These are phyloP conservation scores for Rhizoglyphus robini DNA, from an alignment of 1,140 invertebrate genomes.

Conservation along the genomic window DNA sequence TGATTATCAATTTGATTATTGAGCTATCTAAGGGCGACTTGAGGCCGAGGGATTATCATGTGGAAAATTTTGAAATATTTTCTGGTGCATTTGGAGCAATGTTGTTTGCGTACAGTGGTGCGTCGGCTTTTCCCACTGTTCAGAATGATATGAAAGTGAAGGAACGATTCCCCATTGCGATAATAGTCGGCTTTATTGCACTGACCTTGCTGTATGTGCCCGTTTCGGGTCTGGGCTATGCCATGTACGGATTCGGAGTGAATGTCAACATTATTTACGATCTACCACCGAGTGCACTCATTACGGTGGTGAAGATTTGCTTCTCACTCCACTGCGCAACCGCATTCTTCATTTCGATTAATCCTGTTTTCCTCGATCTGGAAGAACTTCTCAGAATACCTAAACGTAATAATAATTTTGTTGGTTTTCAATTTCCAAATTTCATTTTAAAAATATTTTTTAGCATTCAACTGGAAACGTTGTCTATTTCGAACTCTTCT, in stretches of 20 bases:
- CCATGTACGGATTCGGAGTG: conserved; percentile 44
- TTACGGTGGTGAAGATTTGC: conserved; percentile 41
- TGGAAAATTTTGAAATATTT: conserved; percentile 36
- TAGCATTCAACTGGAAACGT: conserved; percentile 64
- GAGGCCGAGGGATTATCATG: conserved; percentile 19
- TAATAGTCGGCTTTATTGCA: conserved; percentile 39
- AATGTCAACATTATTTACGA: conserved; percentile 42
- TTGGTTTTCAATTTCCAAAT: no score
- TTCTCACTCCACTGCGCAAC: conserved; percentile 47
- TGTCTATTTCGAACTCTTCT: conserved; percentile 55
- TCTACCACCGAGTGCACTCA: conserved; percentile 27
- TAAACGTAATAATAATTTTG: no score
- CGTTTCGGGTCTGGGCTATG: conserved; percentile 42
- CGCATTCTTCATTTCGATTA: conserved; percentile 50
- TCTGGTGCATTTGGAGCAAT: conserved; percentile 49
- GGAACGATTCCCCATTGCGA: conserved; percentile 40
- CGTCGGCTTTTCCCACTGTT: conserved; percentile 51
- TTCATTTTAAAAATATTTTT: no score
- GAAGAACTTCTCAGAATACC: conserved; percentile 51
- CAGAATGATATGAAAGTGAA: conserved; percentile 51
- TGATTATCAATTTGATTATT: conserved; percentile 2
- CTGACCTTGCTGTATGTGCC: conserved; percentile 45
- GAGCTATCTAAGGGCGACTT: neutral
- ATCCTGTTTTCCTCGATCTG: conserved; percentile 51
- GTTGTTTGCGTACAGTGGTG: conserved; percentile 52